Percentiles rank a stretch among this genome's conserved stretches.
These are phyloP conservation scores for Chaetops frenatus DNA, from an alignment of 2,113 vertebrate genomes.

Conservation along the genomic window DNA sequence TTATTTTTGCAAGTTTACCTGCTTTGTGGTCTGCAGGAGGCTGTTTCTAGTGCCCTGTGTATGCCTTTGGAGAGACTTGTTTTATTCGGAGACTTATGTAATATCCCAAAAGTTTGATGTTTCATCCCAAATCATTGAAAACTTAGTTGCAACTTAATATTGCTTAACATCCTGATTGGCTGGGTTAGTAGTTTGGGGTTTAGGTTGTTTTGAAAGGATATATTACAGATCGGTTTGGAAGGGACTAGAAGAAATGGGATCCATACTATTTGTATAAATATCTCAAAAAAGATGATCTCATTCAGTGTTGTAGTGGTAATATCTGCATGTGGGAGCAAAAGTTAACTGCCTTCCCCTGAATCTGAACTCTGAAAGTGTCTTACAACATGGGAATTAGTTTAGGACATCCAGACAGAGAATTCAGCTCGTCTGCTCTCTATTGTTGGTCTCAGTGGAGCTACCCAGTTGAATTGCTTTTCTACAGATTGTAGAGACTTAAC, in stretches of 20 bases:
- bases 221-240: neutral
- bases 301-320: neutral
- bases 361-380: neutral
- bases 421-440: accelerated
- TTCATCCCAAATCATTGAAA: neutral
- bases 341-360: neutral
- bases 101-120: neutral
- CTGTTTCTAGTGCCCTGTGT: neutral
- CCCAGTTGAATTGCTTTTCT: neutral
- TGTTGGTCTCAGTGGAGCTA: neutral
- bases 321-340: neutral
- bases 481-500: neutral
- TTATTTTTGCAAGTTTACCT: neutral
- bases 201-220: neutral
- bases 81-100: neutral
- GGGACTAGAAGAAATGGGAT: neutral
- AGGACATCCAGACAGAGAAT: neutral
- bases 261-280: neutral
- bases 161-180: accelerated
- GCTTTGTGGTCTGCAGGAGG: neutral
- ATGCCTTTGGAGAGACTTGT: neutral
- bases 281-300: neutral
- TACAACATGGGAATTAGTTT: neutral
- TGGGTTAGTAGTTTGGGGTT: neutral
- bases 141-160: neutral